Base-by-base conservation (phyloP, 1,140 invertebrate genomes). In the Akabosia matsudoensis region DNA sequence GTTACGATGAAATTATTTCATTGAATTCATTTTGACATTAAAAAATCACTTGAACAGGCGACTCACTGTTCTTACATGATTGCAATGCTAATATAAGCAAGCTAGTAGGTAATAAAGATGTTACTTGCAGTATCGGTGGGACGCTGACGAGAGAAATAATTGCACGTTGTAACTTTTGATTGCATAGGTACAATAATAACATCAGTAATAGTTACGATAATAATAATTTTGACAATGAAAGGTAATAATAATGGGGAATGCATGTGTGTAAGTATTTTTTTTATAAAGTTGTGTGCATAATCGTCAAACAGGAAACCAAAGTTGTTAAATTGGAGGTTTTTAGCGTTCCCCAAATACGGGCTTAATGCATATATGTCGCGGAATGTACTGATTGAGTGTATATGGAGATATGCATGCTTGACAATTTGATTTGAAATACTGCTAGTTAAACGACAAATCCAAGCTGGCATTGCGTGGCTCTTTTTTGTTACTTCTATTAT, bases 81-180 rank as follows among this genome's bases (percentile, higher is more conserved):
- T n/a, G n/a, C n/a, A n/a, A n/a, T n/a, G n/a, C n/a, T n/a, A n/a
- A n/a, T n/a, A n/a, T n/a, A n/a, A n/a, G n/a, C n/a, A n/a, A n/a
- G n/a, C n/a, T n/a, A n/a, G n/a, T n/a, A n/a, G n/a, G n/a, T n/a
- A 45, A 45, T 45, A 45, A 45, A 45, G 37, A 45, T 45, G 37
- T 45, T 45, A 45, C 37, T 45, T 45, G 37, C 37, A 7, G 37
- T 45, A 18, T 45, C n/a, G n/a, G 37, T 45, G 37, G 13, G 31
- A 67, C 31, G 30, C 28, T 67, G 61, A 31, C 31, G 30, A 67
- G 13, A 22, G 26, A 14, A 67, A 67, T 67, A 67, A 67, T 67
- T 67, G 61, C 28, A 67, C 61, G 61, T 67, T 67, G 61, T 67
- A 67, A 7, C 7, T 61, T 24, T 61, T 61, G 54, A 61, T 61